These are phyloP conservation scores for Phrixothrix hirtus DNA, from an alignment of 2,888 invertebrate genomes.

Conservation along the genomic window DNA sequence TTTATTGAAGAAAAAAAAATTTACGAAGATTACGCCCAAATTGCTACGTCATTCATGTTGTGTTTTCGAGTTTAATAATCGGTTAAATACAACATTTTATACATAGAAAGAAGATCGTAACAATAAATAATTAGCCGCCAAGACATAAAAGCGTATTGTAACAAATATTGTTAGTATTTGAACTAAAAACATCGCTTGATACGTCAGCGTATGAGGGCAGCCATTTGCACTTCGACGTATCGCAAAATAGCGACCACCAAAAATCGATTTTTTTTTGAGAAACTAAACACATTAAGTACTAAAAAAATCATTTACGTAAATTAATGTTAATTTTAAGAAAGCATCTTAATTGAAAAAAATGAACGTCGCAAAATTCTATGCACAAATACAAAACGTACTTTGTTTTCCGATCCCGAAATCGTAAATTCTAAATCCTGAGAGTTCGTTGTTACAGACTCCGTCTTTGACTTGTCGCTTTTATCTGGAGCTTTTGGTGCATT, in stretches of 20 bases:
- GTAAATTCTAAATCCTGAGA: conserved; percentile 54
- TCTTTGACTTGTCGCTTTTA: conserved; percentile 63
- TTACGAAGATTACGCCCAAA: conserved; percentile 27
- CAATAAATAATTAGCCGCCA: no score
- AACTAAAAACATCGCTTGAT: conserved; percentile 33
- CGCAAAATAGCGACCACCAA: conserved; percentile 30
- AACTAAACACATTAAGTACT: not conserved
- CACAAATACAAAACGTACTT: conserved; percentile 33
- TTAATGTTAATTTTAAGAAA: no score
- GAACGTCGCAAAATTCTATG: no score
- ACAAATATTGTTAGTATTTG: conserved; percentile 9
- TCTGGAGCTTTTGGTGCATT: conserved; percentile 76
- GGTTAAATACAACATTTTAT: no score
- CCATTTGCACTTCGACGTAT: conserved; percentile 36
- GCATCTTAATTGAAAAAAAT: not conserved
- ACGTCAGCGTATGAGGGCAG: conserved; percentile 36
- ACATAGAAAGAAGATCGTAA: no score
- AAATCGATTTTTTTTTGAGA: conserved; percentile 34
- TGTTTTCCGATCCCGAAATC: conserved; percentile 42
- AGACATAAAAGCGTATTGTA: no score
- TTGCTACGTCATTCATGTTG: conserved; percentile 26
- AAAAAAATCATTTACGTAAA: not conserved
- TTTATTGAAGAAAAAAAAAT: conserved; percentile 8
- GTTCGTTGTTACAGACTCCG: conserved; percentile 57
- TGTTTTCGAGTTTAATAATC: no score